Evolutionary conservation across 2,797 vertebrate species (phyloP), one percentile per base, ranked within the genome.

Genomic region (Sebastes jordani): DNA sequence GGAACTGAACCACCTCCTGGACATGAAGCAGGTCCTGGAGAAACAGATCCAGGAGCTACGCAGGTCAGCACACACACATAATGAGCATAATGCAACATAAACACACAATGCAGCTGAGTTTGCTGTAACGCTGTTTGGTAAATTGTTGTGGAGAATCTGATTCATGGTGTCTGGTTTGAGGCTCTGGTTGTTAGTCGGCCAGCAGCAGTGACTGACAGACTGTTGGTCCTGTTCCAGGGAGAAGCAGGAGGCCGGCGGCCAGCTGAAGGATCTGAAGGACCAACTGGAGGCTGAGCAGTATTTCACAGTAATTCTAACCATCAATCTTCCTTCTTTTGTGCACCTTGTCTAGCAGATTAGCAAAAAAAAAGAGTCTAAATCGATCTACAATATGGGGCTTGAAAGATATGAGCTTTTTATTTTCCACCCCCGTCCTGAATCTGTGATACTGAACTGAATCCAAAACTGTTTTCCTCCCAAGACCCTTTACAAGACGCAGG

Each of bases 401-500:
- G 42, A 38, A 55, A 32, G 61, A 67, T 52, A 46, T 20, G 23
- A 62, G 36, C 20, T 4, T 32, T 16, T 76, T 67, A 42, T 62
- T 72, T 18, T 18, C n/a, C 8, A 11, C 2, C 16, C 59, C 6
- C 5, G 7, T 56, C 42, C 2, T 11, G 6, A 6, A 59, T 42
- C 16, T 58, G 29, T 66, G 16, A 60, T 63, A 3, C 38, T 38
- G 22, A 82, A 76, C 14, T n/a, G 6, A 29, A 66, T 71, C 11
- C 11, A 2, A 42, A 42, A 2, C 11, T 72, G 20, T 73, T 78
- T 59, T 59, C 30, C 32, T 65, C 25, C 55, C 76, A 74, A 99
- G 99, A 99, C 97, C 8, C 95, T 99, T 18, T 99, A 99, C 92
- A 99, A 99, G 95, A 99, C 98, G 0, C 98, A 99, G 93, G 96